phyloP scores from a whole-genome alignment of 2,888 invertebrate genomes.

The Exephanes ischioxanthus region DNA sequence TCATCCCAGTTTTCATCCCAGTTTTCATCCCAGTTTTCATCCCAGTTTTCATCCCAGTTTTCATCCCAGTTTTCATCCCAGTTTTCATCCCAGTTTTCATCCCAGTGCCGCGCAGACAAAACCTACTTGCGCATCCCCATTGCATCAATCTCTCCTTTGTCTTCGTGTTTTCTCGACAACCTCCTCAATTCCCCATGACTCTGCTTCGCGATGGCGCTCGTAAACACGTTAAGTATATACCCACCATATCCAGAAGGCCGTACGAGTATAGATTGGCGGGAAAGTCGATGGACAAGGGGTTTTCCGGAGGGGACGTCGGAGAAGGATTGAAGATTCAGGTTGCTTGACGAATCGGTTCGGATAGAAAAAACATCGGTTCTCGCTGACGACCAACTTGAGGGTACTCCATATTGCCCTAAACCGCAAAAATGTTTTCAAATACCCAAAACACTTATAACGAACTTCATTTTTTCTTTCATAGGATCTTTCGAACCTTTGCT shows the following conservation, averaged over 20 bases:
- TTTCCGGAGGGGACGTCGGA: background rate
- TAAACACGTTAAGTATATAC: slow-evolving; percentile 22
- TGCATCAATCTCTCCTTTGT: slow-evolving; percentile 15
- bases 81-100: too few relatives aligned
- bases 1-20: too few relatives aligned
- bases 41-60: too few relatives aligned
- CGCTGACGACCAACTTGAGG: too few relatives aligned
- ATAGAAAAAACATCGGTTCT: too few relatives aligned
- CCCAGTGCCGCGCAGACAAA: background rate
- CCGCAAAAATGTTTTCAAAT: too few relatives aligned
- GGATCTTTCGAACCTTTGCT: too few relatives aligned
- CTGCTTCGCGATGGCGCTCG: slow-evolving; percentile 30
- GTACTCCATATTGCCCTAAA: too few relatives aligned
- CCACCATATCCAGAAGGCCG: background rate
- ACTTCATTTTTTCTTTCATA: too few relatives aligned
- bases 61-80: too few relatives aligned
- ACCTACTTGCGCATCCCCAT: background rate
- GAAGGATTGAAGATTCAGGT: slow-evolving; percentile 29
- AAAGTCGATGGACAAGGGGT: slow-evolving; percentile 4
- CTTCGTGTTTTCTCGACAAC: slow-evolving; percentile 24
- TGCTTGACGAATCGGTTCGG: background rate
- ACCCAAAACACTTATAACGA: too few relatives aligned
- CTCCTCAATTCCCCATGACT: slow-evolving; percentile 27
- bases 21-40: too few relatives aligned
- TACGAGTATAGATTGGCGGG: background rate